Evolutionary conservation across 2,797 vertebrate genomes (phyloP).

Genomic region (Sardinella longiceps): DNA sequence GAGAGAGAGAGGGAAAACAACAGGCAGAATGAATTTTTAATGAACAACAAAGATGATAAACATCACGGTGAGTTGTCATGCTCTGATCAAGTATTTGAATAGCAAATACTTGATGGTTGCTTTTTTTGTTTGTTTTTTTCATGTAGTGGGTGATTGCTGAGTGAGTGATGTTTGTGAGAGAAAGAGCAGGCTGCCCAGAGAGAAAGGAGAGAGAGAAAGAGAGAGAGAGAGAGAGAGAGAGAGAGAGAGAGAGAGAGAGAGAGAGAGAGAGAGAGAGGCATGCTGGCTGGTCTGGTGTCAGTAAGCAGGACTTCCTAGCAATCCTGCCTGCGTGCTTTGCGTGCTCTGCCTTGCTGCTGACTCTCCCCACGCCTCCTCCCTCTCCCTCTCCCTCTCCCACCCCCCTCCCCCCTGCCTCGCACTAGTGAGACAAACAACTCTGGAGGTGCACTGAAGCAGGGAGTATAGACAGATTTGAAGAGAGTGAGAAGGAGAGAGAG

Average conservation of each 20-base stretch:
- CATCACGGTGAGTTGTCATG: not conserved
- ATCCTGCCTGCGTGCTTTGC: constrained; percentile 67
- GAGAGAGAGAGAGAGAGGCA: too few species aligned
- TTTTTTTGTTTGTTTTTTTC: not conserved
- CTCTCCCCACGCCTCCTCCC: constrained; percentile 34
- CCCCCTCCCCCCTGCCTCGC: constrained; percentile 27
- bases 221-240: too few species aligned
- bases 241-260: too few species aligned
- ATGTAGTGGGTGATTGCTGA: not conserved
- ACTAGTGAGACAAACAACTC: constrained; percentile 73
- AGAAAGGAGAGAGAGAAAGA: too few species aligned
- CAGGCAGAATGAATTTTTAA: constrained; percentile 37
- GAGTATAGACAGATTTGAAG: constrained; percentile 48
- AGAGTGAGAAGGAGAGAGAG: constrained; percentile 43
- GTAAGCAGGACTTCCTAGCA: constrained; percentile 33
- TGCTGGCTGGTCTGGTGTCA: constrained; percentile 26
- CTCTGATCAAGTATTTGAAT: not conserved
- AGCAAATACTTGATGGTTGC: constrained; percentile 27
- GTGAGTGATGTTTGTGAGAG: not conserved
- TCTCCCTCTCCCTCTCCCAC: constrained; percentile 28
- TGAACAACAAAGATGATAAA: not conserved
- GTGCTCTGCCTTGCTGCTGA: constrained; percentile 49
- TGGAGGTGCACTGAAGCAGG: constrained; percentile 58
- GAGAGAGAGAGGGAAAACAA: not conserved
- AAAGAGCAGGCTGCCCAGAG: not conserved